phyloP scores from a whole-genome alignment of 2,113 vertebrate genomes.

The Dromiciops gliroides region DNA sequence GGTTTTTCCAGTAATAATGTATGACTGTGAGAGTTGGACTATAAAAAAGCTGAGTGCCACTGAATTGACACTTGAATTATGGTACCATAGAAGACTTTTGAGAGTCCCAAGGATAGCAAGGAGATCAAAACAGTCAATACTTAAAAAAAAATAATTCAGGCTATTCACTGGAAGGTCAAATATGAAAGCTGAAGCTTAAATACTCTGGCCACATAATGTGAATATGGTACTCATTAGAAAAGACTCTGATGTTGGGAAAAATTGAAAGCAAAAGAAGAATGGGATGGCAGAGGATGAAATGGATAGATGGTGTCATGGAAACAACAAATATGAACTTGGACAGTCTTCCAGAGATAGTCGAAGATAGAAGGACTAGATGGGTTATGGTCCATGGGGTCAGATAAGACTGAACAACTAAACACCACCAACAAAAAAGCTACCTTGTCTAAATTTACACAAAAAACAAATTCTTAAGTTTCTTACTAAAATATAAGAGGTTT shows the following conservation, averaged over 20 bases:
- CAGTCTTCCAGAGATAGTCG: background rate
- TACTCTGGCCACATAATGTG: background rate
- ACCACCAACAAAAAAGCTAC: background rate
- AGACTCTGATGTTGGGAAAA: background rate
- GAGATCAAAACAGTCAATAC: background rate
- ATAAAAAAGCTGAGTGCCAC: background rate
- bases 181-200: background rate
- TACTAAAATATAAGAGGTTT: conserved; percentile 67
- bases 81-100: background rate
- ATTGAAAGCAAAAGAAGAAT: background rate
- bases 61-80: background rate
- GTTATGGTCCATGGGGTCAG: background rate
- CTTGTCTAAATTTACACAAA: conserved; percentile 10
- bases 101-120: background rate
- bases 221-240: background rate
- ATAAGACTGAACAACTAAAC: background rate
- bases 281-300: background rate
- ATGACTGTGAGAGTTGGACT: background rate
- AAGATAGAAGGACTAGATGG: too few species aligned
- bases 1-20: background rate
- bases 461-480: conserved; percentile 40
- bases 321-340: background rate
- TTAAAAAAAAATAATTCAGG: background rate
- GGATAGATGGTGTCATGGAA: background rate
- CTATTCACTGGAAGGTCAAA: background rate